A percentile compares a stretch with the other conserved stretches of the same genome.
phyloP scores from a whole-genome alignment of 2,797 vertebrate species.

The Monodelphis domestica region DNA sequence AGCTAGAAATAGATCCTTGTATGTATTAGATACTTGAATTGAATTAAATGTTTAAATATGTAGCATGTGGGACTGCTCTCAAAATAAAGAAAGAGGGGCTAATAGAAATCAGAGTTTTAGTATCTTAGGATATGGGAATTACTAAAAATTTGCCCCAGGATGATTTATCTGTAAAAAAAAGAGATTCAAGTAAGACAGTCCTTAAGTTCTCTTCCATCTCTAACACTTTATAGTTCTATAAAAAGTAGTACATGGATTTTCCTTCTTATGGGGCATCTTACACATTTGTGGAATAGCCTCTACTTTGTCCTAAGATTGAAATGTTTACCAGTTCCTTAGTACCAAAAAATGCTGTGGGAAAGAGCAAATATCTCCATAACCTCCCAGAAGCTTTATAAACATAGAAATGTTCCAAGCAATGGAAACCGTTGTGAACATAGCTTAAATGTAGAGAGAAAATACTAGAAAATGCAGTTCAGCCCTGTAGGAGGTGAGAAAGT shows the following conservation, averaged over 20 bases:
- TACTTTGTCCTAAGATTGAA: conserved; percentile 53
- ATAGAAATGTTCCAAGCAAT: conserved; percentile 71
- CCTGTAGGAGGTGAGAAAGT: conserved; percentile 21
- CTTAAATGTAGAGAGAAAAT: conserved; percentile 70
- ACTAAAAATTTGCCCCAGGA: background rate
- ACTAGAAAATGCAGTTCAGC: conserved; percentile 24
- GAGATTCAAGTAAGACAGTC: background rate
- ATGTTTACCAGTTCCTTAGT: conserved; percentile 68
- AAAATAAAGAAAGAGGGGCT: background rate
- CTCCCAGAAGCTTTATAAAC: conserved; percentile 75
- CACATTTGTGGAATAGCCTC: conserved; percentile 61
- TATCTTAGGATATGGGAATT: background rate
- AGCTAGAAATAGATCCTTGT: background rate
- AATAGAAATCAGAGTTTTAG: background rate
- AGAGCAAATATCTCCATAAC: conserved; percentile 65
- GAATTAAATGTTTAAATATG: background rate
- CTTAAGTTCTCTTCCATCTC: background rate
- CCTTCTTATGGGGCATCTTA: conserved; percentile 50
- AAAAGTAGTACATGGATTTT: conserved; percentile 64
- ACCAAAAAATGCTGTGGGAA: conserved; percentile 65
- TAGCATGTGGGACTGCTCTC: background rate
- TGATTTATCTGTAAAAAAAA: background rate
- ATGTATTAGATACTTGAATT: background rate
- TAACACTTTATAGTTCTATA: conserved; percentile 24
- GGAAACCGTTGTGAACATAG: conserved; percentile 71